Evolutionary conservation across 2,888 invertebrate genomes (phyloP).

Genomic region (Drosophila incognita): DNA sequence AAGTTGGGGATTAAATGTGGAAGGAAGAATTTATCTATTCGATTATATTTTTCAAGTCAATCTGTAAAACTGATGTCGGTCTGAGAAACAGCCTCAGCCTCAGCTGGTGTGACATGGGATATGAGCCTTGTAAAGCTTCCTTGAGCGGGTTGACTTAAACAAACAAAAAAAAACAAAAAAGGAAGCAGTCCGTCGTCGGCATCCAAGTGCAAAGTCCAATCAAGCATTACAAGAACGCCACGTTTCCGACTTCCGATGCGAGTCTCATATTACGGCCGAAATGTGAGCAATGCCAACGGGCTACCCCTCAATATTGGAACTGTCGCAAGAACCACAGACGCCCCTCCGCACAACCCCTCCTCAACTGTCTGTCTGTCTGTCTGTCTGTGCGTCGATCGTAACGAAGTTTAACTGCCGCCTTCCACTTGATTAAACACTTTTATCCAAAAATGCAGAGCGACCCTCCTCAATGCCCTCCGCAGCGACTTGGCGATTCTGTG

Average conservation of each 20-base stretch:
- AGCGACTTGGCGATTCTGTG: slow-evolving; percentile 60
- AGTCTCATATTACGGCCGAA: slow-evolving; percentile 72
- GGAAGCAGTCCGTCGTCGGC: slow-evolving; percentile 37
- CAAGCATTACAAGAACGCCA: slow-evolving; percentile 73
- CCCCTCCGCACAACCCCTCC: background rate
- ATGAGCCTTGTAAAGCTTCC: slow-evolving; percentile 76
- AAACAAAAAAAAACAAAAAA: slow-evolving; percentile 9
- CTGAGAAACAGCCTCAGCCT: slow-evolving; percentile 21
- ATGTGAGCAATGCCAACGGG: slow-evolving; percentile 48
- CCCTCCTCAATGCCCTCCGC: slow-evolving; percentile 24
- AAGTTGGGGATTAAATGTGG: background rate
- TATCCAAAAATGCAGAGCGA: slow-evolving; percentile 58
- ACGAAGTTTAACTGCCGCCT: slow-evolving; percentile 71
- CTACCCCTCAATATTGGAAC: slow-evolving; percentile 20
- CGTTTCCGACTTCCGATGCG: slow-evolving; percentile 83
- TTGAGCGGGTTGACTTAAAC: slow-evolving; percentile 4
- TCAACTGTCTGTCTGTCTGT: slow-evolving; percentile 1
- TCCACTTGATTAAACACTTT: slow-evolving; percentile 83
- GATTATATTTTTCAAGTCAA: background rate
- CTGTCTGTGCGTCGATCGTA: slow-evolving; percentile 18
- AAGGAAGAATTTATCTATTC: background rate
- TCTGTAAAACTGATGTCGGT: slow-evolving; percentile 3
- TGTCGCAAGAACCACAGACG: slow-evolving; percentile 22
- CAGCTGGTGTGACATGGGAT: slow-evolving; percentile 45
- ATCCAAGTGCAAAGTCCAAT: slow-evolving; percentile 62